phyloP scores from a whole-genome alignment of 1,140 invertebrate genomes.

The Eciton burchellii region DNA sequence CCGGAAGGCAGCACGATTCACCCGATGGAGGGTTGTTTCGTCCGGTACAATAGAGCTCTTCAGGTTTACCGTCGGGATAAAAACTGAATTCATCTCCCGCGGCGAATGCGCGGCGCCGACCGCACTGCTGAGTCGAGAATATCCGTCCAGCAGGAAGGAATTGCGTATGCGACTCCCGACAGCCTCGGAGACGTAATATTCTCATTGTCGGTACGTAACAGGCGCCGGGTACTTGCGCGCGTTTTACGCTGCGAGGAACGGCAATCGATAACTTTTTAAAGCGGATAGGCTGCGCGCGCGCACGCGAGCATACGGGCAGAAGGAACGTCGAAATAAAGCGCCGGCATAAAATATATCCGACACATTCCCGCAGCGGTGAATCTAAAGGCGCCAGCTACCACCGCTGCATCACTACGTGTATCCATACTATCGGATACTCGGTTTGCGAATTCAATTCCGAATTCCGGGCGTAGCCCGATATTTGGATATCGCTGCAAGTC shows the following conservation, averaged over 20 bases:
- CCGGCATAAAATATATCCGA: constrained; percentile 30
- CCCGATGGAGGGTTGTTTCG: constrained; percentile 43
- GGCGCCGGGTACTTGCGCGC: constrained; percentile 54
- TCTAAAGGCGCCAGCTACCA: background rate
- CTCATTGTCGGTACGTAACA: constrained; percentile 61
- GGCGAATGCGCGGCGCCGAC: constrained; percentile 9
- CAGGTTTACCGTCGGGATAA: constrained; percentile 55
- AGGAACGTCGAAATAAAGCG: background rate
- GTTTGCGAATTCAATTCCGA: constrained; percentile 53
- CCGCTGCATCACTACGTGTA: constrained; percentile 36
- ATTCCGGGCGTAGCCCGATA: constrained; percentile 57
- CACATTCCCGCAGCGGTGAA: constrained; percentile 13
- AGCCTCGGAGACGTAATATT: constrained; percentile 59
- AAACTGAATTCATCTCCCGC: constrained; percentile 58
- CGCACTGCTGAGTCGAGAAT: constrained; percentile 17
- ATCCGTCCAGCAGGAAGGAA: constrained; percentile 54
- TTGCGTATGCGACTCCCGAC: constrained; percentile 58
- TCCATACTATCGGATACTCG: constrained; percentile 46
- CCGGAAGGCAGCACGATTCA: constrained; percentile 51
- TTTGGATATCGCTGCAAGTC: constrained; percentile 57
- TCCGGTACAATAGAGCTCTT: constrained; percentile 49
- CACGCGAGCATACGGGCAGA: background rate
- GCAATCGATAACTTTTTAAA: constrained; percentile 62
- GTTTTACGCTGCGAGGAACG: constrained; percentile 51
- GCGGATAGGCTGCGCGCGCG: constrained; percentile 46